Percentiles rank a stretch among this genome's conserved stretches.
phyloP scores from a whole-genome alignment of 2,113 vertebrate species.

The Triplophysa rosa region DNA sequence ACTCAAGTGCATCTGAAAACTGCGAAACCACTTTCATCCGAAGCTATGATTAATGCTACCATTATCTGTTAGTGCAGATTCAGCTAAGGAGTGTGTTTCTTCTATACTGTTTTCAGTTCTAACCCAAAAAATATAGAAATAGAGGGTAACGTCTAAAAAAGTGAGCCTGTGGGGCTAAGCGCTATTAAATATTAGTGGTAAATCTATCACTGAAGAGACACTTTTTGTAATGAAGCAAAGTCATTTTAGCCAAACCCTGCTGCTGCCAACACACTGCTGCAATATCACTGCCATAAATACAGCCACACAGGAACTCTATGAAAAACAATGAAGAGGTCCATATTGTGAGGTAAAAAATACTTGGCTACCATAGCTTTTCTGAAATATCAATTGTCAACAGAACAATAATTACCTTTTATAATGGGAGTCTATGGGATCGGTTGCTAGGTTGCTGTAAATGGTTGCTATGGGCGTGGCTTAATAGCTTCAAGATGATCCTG shows the following conservation, averaged over 20 bases:
- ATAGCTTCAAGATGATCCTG: too few relatives aligned
- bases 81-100: background rate
- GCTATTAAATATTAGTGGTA: background rate
- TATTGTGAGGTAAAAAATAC: background rate
- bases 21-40: background rate
- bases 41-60: constrained; percentile 5
- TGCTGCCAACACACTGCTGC: constrained; percentile 26
- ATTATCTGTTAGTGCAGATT: background rate
- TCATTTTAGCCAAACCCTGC: background rate
- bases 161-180: background rate
- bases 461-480: too few relatives aligned
- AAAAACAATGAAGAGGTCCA: background rate
- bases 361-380: too few relatives aligned
- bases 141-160: background rate
- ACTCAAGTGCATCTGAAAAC: background rate
- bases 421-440: too few relatives aligned
- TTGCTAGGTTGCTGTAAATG: too few relatives aligned
- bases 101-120: background rate
- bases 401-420: too few relatives aligned
- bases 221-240: constrained; percentile 9
- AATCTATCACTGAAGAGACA: constrained; percentile 4
- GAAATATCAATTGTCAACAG: too few relatives aligned
- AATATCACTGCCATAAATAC: constrained; percentile 20
- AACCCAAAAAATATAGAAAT: background rate
- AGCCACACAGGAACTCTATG: background rate